A percentile compares a stretch with the other conserved stretches of the same genome.
Conservation (phyloP, 2,888 invertebrate genomes). For the Loripinus fragilis region DNA sequence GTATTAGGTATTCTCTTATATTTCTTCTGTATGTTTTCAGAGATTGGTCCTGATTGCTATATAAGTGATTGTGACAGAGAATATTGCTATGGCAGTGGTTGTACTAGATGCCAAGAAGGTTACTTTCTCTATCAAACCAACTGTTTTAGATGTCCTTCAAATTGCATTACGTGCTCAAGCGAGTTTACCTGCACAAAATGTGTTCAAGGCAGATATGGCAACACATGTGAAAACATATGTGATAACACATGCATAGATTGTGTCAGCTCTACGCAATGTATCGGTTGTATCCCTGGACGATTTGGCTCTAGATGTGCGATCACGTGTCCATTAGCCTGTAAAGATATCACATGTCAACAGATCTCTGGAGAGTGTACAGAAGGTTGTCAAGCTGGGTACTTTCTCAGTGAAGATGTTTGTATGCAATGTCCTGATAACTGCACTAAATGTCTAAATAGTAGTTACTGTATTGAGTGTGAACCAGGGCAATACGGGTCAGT, state of each 20-base stretch:
- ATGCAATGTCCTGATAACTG: not conserved
- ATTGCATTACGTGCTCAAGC: not conserved
- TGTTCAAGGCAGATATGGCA: not conserved
- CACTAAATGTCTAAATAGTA: not conserved
- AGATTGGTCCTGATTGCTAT: not conserved
- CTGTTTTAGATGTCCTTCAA: not conserved
- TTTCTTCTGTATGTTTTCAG: not conserved
- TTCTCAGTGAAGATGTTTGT: not conserved
- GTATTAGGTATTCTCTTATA: too few species aligned
- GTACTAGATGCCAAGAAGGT: not conserved
- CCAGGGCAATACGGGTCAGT: not conserved
- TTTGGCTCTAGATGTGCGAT: not conserved
- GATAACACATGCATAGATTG: not conserved
- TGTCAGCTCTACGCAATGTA: not conserved
- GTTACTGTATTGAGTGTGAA: not conserved
- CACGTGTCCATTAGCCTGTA: not conserved
- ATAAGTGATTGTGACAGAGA: not conserved
- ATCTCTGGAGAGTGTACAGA: not conserved
- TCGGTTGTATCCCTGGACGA: not conserved
- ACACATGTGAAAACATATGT: not conserved
- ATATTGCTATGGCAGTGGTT: not conserved
- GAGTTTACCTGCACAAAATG: not conserved
- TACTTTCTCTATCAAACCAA: not conserved
- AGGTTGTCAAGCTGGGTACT: not conserved
- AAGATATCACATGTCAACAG: not conserved